phyloP scores from a whole-genome alignment of 2,797 vertebrate species.

The Pseudopleuronectes americanus region DNA sequence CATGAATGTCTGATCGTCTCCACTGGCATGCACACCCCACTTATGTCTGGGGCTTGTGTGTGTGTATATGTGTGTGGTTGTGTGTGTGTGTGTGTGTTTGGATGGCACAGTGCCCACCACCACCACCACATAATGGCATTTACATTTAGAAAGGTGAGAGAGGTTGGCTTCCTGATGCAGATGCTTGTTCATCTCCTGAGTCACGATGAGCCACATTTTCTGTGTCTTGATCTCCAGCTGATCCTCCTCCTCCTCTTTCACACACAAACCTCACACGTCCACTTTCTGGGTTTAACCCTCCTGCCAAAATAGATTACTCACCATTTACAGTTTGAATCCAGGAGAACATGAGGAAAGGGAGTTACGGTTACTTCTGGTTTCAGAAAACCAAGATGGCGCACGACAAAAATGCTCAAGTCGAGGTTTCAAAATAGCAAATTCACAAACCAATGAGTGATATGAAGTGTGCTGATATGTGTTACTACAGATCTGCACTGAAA shows the following conservation, averaged over 20 bases:
- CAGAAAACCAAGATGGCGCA: too few relatives aligned
- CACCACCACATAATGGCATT: slow-evolving; percentile 1
- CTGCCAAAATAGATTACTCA: too few relatives aligned
- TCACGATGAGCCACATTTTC: neutral
- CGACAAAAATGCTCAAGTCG: too few relatives aligned
- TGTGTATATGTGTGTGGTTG: neutral
- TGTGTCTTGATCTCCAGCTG: neutral
- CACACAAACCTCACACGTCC: neutral
- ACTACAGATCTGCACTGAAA: too few relatives aligned
- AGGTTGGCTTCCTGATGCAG: neutral
- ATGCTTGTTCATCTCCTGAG: slow-evolving; percentile 5
- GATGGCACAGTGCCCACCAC: slow-evolving; percentile 1
- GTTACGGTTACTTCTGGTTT: too few relatives aligned
- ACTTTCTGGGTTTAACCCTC: too few relatives aligned
- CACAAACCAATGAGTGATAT: too few relatives aligned
- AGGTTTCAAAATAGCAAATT: too few relatives aligned
- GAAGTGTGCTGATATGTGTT: too few relatives aligned
- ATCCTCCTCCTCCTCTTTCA: neutral
- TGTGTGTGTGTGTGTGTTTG: slow-evolving; percentile 7
- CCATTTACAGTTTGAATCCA: too few relatives aligned
- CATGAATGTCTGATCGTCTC: slow-evolving; percentile 9
- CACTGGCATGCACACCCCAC: slow-evolving; percentile 4
- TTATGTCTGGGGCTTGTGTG: slow-evolving; percentile 13
- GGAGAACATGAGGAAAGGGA: too few relatives aligned
- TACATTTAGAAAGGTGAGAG: slow-evolving; percentile 18